These are phyloP conservation scores for Gorsachius goisagi DNA, from an alignment of 2,113 vertebrate species.

Conservation along the genomic window DNA sequence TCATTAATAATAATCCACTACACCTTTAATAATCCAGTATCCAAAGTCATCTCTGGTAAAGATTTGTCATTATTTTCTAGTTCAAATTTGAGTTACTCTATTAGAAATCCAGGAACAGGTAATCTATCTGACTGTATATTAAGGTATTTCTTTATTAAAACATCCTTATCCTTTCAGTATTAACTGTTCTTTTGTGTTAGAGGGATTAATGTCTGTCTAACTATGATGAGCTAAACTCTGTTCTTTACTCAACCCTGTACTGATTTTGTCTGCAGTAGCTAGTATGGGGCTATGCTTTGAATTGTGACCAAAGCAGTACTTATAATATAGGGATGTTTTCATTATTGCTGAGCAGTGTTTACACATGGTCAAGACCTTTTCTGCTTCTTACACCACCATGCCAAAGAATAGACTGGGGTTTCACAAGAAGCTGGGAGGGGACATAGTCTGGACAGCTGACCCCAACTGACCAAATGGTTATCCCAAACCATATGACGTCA, in stretches of 20 bases:
- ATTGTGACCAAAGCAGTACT: background rate
- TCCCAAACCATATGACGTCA: accelerated
- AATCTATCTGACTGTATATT: too few relatives aligned
- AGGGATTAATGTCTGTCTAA: background rate
- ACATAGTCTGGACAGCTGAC: background rate
- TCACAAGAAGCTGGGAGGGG: background rate
- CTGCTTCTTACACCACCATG: background rate
- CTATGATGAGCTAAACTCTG: background rate
- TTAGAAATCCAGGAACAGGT: too few relatives aligned
- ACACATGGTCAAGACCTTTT: background rate
- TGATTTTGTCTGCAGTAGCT: background rate
- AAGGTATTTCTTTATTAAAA: too few relatives aligned
- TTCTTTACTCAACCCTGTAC: background rate
- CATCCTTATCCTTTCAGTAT: background rate
- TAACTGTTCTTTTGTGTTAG: background rate
- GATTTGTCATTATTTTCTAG: background rate
- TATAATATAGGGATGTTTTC: background rate
- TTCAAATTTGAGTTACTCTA: too few relatives aligned
- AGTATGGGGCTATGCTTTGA: too few relatives aligned
- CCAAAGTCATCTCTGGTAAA: background rate
- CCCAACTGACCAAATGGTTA: too few relatives aligned
- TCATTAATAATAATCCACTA: background rate
- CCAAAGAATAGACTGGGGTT: too few relatives aligned
- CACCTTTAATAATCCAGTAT: background rate
- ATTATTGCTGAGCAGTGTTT: background rate